Evolutionary conservation across 1,140 invertebrate species (phyloP), one percentile per base, ranked within the genome.

Genomic region (Caenorhabditis briggsae): DNA sequence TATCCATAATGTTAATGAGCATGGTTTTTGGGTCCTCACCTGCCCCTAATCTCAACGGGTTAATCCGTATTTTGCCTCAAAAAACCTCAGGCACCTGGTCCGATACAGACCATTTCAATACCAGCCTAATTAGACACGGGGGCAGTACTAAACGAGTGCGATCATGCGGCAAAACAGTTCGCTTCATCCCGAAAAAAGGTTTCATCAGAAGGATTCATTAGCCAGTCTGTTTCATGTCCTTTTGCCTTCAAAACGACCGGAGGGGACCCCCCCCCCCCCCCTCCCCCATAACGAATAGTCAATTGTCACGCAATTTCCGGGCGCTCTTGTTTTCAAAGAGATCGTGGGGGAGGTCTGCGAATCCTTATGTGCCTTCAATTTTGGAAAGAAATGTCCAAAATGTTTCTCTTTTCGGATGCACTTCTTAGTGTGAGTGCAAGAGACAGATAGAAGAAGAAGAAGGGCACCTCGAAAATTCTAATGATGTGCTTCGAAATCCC

Each of bases 221-320:
- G 70, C 46, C 70, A 78, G 43, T 78, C 70, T 61, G 14, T 61
- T 61, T 48, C 70, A 78, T 78, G 25, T 41, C n/a, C 70, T 78
- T 78, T 78, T 78, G 70, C 50, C 70, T 78, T 78, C 41, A 41
- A 8, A 20, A 20, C 9, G 25, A n/a, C n/a, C n/a, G n/a, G n/a
- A n/a, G n/a, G 9, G 61, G 33, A 20, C 41, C 18, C 64, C n/a
- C n/a, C n/a, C n/a, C n/a, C 70, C 14, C 65, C 70, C 70, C 25
- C 11, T 25, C 70, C 14, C 70, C 70, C 70, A 70, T 70, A 70
- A 70, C 64, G 46, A 53, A 78, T 78, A 78, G 70, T 78, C 70
- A 78, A 78, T 78, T 78, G 70, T 78, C 70, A 78, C 70, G 70
- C 70, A 78, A 78, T 78, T 78, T 78, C 70, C 70, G 70, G 70